Conservation (phyloP, 2,113 vertebrate species). For the Eleginops maclovinus region DNA sequence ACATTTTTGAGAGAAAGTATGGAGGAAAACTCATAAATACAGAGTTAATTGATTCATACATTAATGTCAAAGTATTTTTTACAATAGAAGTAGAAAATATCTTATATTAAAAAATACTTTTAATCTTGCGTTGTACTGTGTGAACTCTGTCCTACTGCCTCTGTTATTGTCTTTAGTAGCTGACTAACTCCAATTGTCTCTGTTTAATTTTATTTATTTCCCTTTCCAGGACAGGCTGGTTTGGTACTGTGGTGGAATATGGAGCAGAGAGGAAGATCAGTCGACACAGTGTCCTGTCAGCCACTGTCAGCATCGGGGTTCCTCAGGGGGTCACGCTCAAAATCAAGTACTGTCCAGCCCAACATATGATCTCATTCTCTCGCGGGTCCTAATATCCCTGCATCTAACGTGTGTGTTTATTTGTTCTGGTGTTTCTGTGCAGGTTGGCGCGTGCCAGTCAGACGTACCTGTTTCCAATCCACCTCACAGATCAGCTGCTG, state of each 20-base stretch:
- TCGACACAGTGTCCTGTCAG: conserved; percentile 93
- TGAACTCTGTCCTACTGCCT: background rate
- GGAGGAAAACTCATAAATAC: background rate
- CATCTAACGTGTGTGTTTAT: conserved; percentile 2
- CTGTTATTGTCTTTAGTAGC: conserved; percentile 8
- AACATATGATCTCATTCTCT: conserved; percentile 27
- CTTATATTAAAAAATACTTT: background rate
- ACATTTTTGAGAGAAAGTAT: background rate
- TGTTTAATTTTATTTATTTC: background rate
- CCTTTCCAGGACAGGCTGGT: conserved; percentile 91
- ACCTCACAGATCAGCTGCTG: conserved; percentile 95
- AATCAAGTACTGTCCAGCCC: conserved; percentile 89
- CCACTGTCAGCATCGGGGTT: conserved; percentile 93
- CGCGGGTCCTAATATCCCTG: background rate
- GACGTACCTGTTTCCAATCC: conserved; percentile 96
- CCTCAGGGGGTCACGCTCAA: conserved; percentile 97
- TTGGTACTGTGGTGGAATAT: conserved; percentile 95
- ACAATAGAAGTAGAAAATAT: background rate
- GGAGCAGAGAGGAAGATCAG: conserved; percentile 97
- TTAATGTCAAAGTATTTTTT: background rate
- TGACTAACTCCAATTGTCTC: background rate
- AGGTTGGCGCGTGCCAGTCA: conserved; percentile 96
- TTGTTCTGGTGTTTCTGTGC: conserved; percentile 27
- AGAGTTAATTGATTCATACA: background rate
- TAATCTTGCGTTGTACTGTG: background rate